Evolutionary conservation across 2,113 vertebrate species (phyloP).

Genomic region (Zingel zingel): DNA sequence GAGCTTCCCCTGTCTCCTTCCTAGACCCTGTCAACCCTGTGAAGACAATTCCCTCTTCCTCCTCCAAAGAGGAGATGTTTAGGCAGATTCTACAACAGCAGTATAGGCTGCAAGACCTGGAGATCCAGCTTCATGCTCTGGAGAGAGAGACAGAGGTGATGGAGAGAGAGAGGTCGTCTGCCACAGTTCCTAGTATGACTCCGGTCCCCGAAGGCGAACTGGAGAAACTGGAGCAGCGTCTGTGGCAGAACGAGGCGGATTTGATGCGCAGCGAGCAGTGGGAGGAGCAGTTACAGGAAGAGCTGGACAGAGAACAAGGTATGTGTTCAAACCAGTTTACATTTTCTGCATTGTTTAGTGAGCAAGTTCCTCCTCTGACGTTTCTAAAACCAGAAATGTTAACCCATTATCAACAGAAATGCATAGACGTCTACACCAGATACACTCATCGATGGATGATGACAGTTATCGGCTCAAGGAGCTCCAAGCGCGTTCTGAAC

Average conservation of each 20-base stretch:
- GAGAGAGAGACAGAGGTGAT: conserved; percentile 81
- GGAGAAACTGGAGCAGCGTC: conserved; percentile 78
- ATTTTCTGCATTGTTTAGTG: neutral
- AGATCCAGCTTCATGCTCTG: conserved; percentile 79
- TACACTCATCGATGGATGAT: conserved; percentile 85
- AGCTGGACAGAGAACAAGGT: conserved; percentile 86
- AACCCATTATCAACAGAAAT: conserved; percentile 68
- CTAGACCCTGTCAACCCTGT: neutral
- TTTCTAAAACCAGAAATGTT: neutral
- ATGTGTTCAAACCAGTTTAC: neutral
- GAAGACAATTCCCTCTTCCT: neutral
- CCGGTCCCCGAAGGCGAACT: neutral
- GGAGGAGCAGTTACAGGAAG: conserved; percentile 86
- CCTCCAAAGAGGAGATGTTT: conserved; percentile 87
- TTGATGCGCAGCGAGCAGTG: conserved; percentile 84
- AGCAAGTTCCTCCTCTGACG: neutral
- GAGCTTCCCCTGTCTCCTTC: conserved; percentile 41
- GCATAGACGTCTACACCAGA: conserved; percentile 80
- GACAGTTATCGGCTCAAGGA: conserved; percentile 82
- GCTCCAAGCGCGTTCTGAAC: conserved; percentile 76
- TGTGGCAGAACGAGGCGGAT: conserved; percentile 85
- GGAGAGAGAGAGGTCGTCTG: conserved; percentile 61
- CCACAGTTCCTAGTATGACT: conserved; percentile 3
- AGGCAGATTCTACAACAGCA: conserved; percentile 86
- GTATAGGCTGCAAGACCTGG: conserved; percentile 83